phyloP scores from a whole-genome alignment of 2,113 vertebrate genomes.

The Lampris incognitus region DNA sequence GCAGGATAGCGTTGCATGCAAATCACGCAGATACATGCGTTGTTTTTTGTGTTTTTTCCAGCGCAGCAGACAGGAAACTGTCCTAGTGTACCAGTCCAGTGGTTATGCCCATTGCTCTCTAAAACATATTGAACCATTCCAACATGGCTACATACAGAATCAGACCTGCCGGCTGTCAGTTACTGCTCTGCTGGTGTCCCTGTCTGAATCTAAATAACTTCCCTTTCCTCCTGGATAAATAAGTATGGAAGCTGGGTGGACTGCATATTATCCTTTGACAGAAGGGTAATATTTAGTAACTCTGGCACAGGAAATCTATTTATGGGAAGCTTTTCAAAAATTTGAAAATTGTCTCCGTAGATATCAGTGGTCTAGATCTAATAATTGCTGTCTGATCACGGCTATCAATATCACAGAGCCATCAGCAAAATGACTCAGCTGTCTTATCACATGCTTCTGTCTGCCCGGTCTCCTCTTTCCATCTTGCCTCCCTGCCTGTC shows the following conservation, averaged over 20 bases:
- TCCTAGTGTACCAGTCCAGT: not conserved
- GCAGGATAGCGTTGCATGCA: conserved; percentile 25
- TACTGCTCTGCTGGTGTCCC: not conserved
- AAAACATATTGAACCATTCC: not conserved
- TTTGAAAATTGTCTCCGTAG: not conserved
- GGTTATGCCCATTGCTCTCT: not conserved
- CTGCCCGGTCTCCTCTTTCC: conserved; percentile 39
- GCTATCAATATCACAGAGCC: not conserved
- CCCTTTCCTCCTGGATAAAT: not conserved
- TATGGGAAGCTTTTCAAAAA: not conserved
- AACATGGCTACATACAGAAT: not conserved
- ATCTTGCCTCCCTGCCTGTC: conserved; percentile 53
- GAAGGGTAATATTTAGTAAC: not conserved
- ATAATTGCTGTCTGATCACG: not conserved
- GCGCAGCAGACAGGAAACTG: conserved; percentile 10
- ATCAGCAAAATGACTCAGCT: conserved; percentile 6
- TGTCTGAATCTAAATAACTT: not conserved
- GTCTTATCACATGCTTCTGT: conserved; percentile 21
- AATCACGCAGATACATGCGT: conserved; percentile 25
- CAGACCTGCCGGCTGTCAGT: not conserved
- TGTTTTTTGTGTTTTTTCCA: not conserved
- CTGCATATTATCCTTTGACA: not conserved
- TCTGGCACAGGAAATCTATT: not conserved
- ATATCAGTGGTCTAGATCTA: not conserved
- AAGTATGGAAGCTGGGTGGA: not conserved